Base-by-base conservation (phyloP, 1,140 invertebrate genomes). In the Bacillus rossius region DNA sequence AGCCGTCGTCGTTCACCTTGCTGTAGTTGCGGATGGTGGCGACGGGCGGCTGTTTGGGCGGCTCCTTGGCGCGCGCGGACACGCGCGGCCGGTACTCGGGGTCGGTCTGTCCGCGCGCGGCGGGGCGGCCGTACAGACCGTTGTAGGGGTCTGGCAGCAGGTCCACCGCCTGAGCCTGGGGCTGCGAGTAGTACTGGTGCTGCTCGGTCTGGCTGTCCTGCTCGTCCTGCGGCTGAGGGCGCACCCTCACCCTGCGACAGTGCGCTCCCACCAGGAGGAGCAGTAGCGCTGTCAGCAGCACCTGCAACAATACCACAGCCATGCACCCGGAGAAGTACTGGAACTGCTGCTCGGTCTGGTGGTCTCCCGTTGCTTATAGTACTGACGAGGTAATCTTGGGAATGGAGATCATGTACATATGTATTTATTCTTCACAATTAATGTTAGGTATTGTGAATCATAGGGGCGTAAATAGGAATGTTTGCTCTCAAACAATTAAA, bases 1-100 rank as follows among this genome's bases (percentile, higher is more conserved):
- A 89, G 19, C 90, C 90, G 65, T 90, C 88, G 67, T 89, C 87
- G 67, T 90, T 90, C 2, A 89, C 84, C 73, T 89, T 89, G 70
- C 88, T 89, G 70, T 88, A 89, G 64, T 89, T 89, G 38, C 87
- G 76, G 61, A 89, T 88, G 1, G 87, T 89, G 68, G 88, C 86
- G 0, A 89, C 87, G 4, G 87, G 86, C 10, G 86, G 84, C 29
- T 81, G 75, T 69, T 85, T 87, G 0, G 83, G 73, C 1, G 77
- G 67, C 56, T 84, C 81, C 23, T 77, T 65, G 0, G 73, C 71
- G 26, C 49, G 17, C 8, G 38, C 55, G 5, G 45, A 25, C 22
- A 48, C 73, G 64, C 70, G 45, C 23, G 3, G 23, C 19, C 20
- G 34, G 49, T 29, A 34, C 26, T 19, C 40, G 29, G 8, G 13